phyloP scores from a whole-genome alignment of 2,888 invertebrate genomes.

The Oligia fasciuncula region DNA sequence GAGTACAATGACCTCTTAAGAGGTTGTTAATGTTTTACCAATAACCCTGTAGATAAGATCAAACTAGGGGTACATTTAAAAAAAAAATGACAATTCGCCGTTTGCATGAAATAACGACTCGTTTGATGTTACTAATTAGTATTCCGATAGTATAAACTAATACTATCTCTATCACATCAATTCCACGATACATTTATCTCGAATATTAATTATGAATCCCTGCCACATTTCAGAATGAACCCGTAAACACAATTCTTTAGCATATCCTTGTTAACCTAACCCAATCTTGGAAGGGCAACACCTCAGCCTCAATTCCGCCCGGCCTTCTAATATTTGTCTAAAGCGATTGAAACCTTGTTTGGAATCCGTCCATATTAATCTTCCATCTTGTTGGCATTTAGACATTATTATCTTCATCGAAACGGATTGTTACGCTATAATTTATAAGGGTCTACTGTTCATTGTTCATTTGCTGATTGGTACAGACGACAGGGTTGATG shows the following conservation, averaged over 20 bases:
- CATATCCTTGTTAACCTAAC: slow-evolving; percentile 30
- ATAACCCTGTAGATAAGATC: too few relatives aligned
- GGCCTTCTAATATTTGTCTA: slow-evolving; percentile 56
- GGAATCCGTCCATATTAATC: slow-evolving; percentile 53
- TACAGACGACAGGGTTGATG: slow-evolving; percentile 12
- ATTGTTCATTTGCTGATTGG: slow-evolving; percentile 41
- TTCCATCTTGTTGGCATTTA: slow-evolving; percentile 33
- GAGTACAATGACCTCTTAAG: too few relatives aligned
- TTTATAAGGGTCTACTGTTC: slow-evolving; percentile 39
- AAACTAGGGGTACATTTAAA: too few relatives aligned
- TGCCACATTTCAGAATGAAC: not conserved
- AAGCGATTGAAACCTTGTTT: slow-evolving; percentile 53
- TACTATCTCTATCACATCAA: not conserved
- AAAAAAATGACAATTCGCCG: too few relatives aligned
- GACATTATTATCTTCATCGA: slow-evolving; percentile 22
- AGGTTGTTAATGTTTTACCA: too few relatives aligned
- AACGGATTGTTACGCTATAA: slow-evolving; percentile 28
- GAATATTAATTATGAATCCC: not conserved
- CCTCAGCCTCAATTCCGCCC: slow-evolving; percentile 9
- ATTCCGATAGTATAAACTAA: not conserved
- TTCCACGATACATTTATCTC: not conserved
- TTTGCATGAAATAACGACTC: not conserved
- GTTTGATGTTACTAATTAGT: not conserved
- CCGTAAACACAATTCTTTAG: not conserved
- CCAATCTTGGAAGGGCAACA: slow-evolving; percentile 30